These are phyloP conservation scores for Drosophila tristis DNA, from an alignment of 1,140 invertebrate species.

Conservation along the genomic window DNA sequence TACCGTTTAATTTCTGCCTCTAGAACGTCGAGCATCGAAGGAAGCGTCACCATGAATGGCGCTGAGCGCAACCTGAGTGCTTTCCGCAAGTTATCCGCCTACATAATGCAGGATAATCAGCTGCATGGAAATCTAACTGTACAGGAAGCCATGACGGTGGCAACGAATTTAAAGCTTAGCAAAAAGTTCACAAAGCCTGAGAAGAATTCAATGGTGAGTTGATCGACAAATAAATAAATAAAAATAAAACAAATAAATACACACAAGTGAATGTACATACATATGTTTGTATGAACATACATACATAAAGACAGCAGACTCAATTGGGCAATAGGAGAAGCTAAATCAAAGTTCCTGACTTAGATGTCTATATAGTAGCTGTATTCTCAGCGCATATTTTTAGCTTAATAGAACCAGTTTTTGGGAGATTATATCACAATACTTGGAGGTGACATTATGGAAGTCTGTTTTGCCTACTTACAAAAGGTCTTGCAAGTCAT, in stretches of 20 bases:
- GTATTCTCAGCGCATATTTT: slow-evolving; percentile 5
- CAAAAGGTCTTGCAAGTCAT: slow-evolving; percentile 29
- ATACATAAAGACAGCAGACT: slow-evolving; percentile 1
- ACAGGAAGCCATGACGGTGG: slow-evolving; percentile 96
- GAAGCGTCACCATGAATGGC: slow-evolving; percentile 94
- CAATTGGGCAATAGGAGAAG: slow-evolving; percentile 19
- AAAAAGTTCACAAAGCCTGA: slow-evolving; percentile 88
- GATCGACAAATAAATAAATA: too few relatives aligned
- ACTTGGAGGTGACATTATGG: not conserved
- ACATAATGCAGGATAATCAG: slow-evolving; percentile 99
- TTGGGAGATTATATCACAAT: not conserved
- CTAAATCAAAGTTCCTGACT: slow-evolving; percentile 18
- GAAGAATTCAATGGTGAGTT: slow-evolving; percentile 93
- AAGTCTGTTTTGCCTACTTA: not conserved
- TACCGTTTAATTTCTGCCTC: not conserved
- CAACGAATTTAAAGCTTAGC: slow-evolving; percentile 94
- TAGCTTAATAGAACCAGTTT: slow-evolving; percentile 29
- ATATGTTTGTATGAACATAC: too few relatives aligned
- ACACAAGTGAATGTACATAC: too few relatives aligned
- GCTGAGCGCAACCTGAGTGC: slow-evolving; percentile 93
- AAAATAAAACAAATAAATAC: too few relatives aligned
- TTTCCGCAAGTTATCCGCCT: slow-evolving; percentile 97
- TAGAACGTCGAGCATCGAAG: slow-evolving; percentile 91
- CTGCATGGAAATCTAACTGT: slow-evolving; percentile 96
- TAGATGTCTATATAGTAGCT: not conserved